Evolutionary conservation across 2,113 vertebrate genomes (phyloP), one percentile per base, ranked within the genome.

Genomic region (Euleptes europaea): DNA sequence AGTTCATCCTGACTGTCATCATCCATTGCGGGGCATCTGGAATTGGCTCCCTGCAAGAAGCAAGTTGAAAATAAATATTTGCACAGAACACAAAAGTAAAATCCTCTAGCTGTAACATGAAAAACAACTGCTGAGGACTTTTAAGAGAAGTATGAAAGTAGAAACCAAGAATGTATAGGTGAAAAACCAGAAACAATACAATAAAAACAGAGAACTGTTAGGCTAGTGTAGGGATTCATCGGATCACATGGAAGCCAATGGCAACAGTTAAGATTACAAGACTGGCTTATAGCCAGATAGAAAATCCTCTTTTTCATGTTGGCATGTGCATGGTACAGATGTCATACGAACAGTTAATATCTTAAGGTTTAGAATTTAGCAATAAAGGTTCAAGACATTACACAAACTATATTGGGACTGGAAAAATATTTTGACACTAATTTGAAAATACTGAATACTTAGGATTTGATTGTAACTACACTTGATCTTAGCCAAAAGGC

Each of bases 1-100:
- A 97, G 95, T 82, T 99, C 97, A 13, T 99, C 98, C 91, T 97
- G 97, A 92, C 96, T 99, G 94, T 99, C 97, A 17, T 98, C 98
- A 86, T 98, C 98, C 99, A 99, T 99, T 92, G 89, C 90, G 93
- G 92, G 94, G 91, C 98, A 98, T 98, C 1, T 92, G 96, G 94
- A 87, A 90, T 85, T 60, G 0, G 3, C 80, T 47, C 89, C 79
- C 95, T 94, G 93, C 31, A 90, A 88, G 57, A 86, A 66, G 31
- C 13, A 83, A 77, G 74, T 47, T 66, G 82, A 82, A 71, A 12
- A 51, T 44, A 28, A 0, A 3, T 44, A 33, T n/a, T 47, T 44
- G 15, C 38, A 28, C 42, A 42, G 8, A 49, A 31, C 4, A 44
- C 7, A 75, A 47, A 19, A 81, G n/a, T 28, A 65, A 23, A 1